Base-by-base conservation (phyloP, 2,888 invertebrate species). In the Drosophila infuscata region DNA sequence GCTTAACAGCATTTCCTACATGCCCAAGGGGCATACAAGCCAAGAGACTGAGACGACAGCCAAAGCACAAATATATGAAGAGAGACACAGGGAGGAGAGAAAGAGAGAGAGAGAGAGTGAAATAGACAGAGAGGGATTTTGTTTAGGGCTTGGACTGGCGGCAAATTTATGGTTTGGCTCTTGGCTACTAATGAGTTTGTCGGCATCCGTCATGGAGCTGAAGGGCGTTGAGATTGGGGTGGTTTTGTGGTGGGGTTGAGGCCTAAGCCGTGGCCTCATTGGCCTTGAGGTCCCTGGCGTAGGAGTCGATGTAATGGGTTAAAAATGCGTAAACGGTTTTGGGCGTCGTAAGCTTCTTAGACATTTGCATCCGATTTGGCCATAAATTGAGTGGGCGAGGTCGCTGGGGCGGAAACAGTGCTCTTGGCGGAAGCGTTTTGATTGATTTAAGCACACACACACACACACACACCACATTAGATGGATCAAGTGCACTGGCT, bases 171-270 rank as follows among this genome's bases (percentile, higher is more conserved):
- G 82, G 76, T 74, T 89, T 84, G 85, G 75, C 82, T 71, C 65
- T 78, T 84, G 84, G 85, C 85, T 82, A 84, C 89, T 85, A 85
- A 85, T 85, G 85, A 85, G 89, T 89, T 85, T 89, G 85, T 85
- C 85, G 88, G 85, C 85, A 80, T 82, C 88, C 82, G 79, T 87
- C 79, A 75, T 61, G 56, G 58, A 33, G 62, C 32, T 32, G 36
- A 51, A 63, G 56, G 51, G 64, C 59, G 25, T 32, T 57, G 70
- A 48, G 54, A 43, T 15, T 8, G n/a, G 61, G 35, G 15, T 35
- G 61, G 35, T 20, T 35, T 5, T 54, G 53, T 38, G 53, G 33
- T 46, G 43, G 73, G 67, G 33, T 12, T 6, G 32, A 38, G 17
- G 82, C 84, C 83, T 81, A 81, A 76, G 73, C 67, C 33, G 38